These are phyloP conservation scores for Cyrtonyx montezumae DNA, from an alignment of 2,113 vertebrate genomes.

Conservation along the genomic window DNA sequence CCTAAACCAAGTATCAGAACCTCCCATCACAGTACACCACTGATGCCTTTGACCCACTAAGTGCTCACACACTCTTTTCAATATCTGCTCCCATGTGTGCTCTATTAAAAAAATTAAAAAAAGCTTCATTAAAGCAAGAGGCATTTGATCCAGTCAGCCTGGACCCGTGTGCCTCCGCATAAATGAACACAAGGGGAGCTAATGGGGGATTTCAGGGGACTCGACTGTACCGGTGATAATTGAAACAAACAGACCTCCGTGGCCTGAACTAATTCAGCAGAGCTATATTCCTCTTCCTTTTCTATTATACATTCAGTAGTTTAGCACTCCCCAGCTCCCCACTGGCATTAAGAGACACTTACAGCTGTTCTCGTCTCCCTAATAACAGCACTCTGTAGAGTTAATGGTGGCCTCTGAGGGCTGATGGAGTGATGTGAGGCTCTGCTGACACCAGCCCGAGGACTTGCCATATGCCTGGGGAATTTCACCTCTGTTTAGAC, in stretches of 20 bases:
- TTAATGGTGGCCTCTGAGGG: slow-evolving; percentile 31
- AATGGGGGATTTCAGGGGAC: slow-evolving; percentile 30
- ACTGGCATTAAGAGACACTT: slow-evolving; percentile 30
- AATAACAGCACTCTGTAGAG: background rate
- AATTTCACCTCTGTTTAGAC: slow-evolving; percentile 8
- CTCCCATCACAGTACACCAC: background rate
- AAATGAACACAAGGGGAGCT: slow-evolving; percentile 15
- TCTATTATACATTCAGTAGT: slow-evolving; percentile 24
- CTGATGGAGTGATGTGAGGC: slow-evolving; percentile 10
- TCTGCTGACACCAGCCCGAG: background rate
- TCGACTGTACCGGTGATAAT: slow-evolving; percentile 24
- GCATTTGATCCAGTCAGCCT: background rate
- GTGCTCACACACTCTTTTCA: background rate
- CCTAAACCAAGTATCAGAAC: slow-evolving; percentile 1
- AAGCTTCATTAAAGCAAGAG: slow-evolving; percentile 10
- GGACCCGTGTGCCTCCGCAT: background rate
- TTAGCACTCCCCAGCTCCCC: slow-evolving; percentile 38
- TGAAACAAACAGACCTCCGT: slow-evolving; percentile 64
- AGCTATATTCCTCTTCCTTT: background rate
- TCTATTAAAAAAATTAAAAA: background rate
- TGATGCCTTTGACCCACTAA: slow-evolving; percentile 34
- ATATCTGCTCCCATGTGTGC: background rate
- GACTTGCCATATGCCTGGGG: slow-evolving; percentile 39
- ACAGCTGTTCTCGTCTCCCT: slow-evolving; percentile 36
- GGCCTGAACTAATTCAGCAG: background rate